Evolutionary conservation across 2,888 invertebrate genomes (phyloP).

Genomic region (Coelopa pilipes): DNA sequence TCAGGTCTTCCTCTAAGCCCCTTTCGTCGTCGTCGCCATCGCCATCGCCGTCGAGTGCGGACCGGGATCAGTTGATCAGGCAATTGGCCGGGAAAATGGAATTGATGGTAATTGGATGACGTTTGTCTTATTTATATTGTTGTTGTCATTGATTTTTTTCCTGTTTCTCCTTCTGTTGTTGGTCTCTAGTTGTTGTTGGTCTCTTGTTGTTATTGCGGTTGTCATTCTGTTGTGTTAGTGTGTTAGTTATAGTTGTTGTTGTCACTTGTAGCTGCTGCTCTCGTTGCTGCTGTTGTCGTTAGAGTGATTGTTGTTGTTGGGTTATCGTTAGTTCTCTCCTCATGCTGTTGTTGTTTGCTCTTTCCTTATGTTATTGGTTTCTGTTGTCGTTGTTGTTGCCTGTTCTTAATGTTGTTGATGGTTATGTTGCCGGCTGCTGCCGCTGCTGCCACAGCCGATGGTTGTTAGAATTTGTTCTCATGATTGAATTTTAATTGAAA

Average conservation of each 20-base stretch:
- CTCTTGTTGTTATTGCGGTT: too few species aligned
- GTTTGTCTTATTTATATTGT: slow-evolving; percentile 53
- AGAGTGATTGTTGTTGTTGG: too few species aligned
- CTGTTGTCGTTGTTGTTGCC: slow-evolving; percentile 19
- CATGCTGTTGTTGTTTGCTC: too few species aligned
- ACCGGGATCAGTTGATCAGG: background rate
- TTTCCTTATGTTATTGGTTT: too few species aligned
- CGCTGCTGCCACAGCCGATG: slow-evolving; percentile 31
- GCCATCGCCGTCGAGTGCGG: background rate
- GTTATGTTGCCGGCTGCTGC: slow-evolving; percentile 32
- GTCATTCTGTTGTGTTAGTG: too few species aligned
- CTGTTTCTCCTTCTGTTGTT: slow-evolving; percentile 38
- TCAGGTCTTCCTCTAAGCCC: too few species aligned
- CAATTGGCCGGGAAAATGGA: slow-evolving; percentile 45
- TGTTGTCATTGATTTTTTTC: slow-evolving; percentile 37
- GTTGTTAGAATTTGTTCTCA: slow-evolving; percentile 34
- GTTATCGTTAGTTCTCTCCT: too few species aligned
- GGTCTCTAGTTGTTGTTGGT: background rate
- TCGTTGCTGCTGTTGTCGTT: too few species aligned
- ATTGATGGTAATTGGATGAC: slow-evolving; percentile 62
- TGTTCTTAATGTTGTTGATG: background rate
- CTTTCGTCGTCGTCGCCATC: background rate
- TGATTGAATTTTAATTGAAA: slow-evolving; percentile 23
- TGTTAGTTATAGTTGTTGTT: too few species aligned
- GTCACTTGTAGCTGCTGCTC: too few species aligned